Evolutionary conservation across 2,797 vertebrate genomes (phyloP).

Genomic region (Helostoma temminkii): DNA sequence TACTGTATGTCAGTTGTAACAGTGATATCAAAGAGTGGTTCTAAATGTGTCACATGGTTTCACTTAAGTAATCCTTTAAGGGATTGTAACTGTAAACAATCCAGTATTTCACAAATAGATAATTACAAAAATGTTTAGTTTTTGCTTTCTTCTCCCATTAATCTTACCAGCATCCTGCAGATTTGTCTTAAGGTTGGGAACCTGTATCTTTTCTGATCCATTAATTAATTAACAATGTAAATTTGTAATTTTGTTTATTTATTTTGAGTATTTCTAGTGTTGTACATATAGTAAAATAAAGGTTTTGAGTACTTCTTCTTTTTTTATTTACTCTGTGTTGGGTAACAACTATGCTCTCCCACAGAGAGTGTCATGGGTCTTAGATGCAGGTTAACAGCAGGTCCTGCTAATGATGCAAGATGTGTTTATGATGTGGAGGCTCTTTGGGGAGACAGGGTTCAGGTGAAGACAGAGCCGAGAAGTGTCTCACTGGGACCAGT

Average conservation of each 20-base stretch:
- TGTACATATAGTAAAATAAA: background rate
- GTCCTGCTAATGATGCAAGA: conserved; percentile 84
- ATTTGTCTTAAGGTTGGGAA: too few species aligned
- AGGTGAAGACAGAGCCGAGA: conserved; percentile 75
- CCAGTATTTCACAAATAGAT: too few species aligned
- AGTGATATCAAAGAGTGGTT: too few species aligned
- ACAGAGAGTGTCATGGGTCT: conserved; percentile 60
- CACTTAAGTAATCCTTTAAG: too few species aligned
- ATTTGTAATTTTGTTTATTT: too few species aligned
- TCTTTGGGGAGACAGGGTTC: conserved; percentile 74
- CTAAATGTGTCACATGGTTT: too few species aligned
- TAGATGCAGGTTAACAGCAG: conserved; percentile 72
- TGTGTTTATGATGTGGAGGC: conserved; percentile 82
- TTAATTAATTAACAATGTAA: background rate
- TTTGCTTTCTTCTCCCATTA: too few species aligned
- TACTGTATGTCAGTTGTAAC: too few species aligned
- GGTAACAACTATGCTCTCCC: conserved; percentile 57
- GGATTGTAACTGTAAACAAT: too few species aligned
- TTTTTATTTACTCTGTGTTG: background rate
- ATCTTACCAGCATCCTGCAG: too few species aligned
- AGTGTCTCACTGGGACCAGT: conserved; percentile 73
- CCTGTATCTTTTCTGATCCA: too few species aligned
- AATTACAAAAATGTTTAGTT: too few species aligned
- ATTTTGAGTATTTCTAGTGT: background rate
- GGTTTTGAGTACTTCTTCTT: background rate